These are phyloP conservation scores for Hemiprocne comata DNA, from an alignment of 2,113 vertebrate species.

Conservation along the genomic window DNA sequence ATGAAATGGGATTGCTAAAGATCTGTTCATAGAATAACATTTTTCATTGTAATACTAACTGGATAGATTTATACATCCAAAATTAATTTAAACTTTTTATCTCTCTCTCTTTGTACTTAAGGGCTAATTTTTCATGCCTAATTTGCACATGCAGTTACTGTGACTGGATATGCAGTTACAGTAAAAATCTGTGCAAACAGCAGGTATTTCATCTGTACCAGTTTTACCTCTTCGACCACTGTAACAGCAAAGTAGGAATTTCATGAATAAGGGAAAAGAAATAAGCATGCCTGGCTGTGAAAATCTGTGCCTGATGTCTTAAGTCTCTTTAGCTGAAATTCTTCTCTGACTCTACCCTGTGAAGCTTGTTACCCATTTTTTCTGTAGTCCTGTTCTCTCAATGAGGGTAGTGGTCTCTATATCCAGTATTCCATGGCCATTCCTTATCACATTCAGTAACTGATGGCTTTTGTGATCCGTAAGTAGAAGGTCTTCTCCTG, in stretches of 20 bases:
- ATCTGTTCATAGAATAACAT: background rate
- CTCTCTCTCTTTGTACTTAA: too few relatives aligned
- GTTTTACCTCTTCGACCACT: background rate
- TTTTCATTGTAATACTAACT: background rate
- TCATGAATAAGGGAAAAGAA: background rate
- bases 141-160: background rate
- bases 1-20: background rate
- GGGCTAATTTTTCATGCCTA: background rate
- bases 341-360: background rate
- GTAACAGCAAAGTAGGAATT: background rate
- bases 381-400: background rate
- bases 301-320: background rate
- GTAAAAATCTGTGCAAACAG: background rate
- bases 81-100: background rate
- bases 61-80: background rate
- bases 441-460: background rate
- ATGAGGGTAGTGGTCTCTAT: background rate
- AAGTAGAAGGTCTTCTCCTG: background rate
- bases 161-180: background rate
- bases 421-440: background rate
- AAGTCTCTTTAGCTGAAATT: background rate
- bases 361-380: background rate
- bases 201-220: rapidly evolving
- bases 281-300: background rate
- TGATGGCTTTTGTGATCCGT: background rate